Conservation (phyloP, 2,888 invertebrate genomes). For the Corbicula japonica region DNA sequence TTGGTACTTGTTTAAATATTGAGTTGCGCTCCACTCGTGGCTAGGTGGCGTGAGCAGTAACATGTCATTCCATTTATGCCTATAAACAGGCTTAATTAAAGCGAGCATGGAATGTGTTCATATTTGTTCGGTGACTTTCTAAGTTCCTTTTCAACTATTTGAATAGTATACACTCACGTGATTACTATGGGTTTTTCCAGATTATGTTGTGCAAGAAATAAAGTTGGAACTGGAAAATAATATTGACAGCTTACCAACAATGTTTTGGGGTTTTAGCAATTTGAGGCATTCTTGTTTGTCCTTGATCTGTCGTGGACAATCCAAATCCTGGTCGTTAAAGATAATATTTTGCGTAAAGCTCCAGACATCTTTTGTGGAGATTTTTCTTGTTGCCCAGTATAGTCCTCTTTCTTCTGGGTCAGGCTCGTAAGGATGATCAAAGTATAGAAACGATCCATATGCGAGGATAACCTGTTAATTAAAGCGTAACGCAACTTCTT, state of each 20-base stretch:
- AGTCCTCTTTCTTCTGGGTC: conserved; percentile 83
- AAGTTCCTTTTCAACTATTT: not conserved
- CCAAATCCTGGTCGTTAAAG: conserved; percentile 67
- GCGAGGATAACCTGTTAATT: conserved; percentile 80
- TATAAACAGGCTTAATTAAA: not conserved
- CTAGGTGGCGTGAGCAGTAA: no score
- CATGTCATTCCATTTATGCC: not conserved
- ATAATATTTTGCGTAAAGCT: conserved; percentile 74
- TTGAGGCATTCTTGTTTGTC: conserved; percentile 69
- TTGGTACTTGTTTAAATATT: no score
- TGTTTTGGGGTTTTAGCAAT: conserved; percentile 79
- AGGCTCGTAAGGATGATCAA: conserved; percentile 82
- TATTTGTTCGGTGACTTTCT: not conserved
- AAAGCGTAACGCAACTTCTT: no score
- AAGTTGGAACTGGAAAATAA: not conserved
- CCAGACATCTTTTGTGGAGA: conserved; percentile 77
- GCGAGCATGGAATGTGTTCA: not conserved
- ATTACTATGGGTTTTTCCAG: no score
- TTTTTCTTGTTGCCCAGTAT: conserved; percentile 84
- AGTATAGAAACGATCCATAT: conserved; percentile 78
- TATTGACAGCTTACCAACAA: conserved; percentile 74
- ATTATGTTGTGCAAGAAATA: not conserved
- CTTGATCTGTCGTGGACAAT: conserved; percentile 63
- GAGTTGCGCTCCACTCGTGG: no score
- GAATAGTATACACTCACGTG: no score